Percentiles rank a stretch among this genome's conserved stretches.
Evolutionary conservation across 1,140 invertebrate species (phyloP).

Genomic region (Chymomyza costata): DNA sequence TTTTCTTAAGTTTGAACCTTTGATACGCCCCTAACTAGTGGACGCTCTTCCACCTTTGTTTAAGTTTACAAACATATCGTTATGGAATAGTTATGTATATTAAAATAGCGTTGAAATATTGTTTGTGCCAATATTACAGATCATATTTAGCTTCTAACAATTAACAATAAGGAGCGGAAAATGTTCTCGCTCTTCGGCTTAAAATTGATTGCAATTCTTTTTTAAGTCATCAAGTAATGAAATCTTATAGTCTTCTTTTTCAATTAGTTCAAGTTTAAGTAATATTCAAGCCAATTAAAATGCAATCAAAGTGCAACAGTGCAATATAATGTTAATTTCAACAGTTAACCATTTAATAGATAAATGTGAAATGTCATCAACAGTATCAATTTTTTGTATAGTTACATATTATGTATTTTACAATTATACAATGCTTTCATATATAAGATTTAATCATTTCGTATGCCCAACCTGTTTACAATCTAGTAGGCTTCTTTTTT

Average conservation of each 20-base stretch:
- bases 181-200: conserved; percentile 5
- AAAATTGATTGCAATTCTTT: conserved; percentile 61
- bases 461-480: no score
- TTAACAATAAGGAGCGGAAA: conserved; percentile 48
- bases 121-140: conserved; percentile 64
- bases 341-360: conserved; percentile 63
- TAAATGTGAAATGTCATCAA: no score
- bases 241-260: conserved; percentile 65
- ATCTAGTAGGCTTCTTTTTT: no score
- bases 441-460: no score
- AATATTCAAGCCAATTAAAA: conserved; percentile 38
- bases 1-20: conserved; percentile 12
- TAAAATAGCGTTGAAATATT: no score
- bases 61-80: no score
- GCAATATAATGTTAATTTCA: conserved; percentile 51
- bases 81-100: no score
- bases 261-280: conserved; percentile 54
- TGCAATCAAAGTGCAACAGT: conserved; percentile 60
- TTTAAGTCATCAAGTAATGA: conserved; percentile 69
- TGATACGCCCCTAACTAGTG: conserved; percentile 49
- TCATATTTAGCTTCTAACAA: conserved; percentile 45
- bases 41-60: no score
- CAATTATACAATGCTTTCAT: no score
- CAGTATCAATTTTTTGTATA: no score
- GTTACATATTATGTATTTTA: no score